Base-by-base conservation (phyloP, 2,888 invertebrate genomes). In the Dynastes tityus region DNA sequence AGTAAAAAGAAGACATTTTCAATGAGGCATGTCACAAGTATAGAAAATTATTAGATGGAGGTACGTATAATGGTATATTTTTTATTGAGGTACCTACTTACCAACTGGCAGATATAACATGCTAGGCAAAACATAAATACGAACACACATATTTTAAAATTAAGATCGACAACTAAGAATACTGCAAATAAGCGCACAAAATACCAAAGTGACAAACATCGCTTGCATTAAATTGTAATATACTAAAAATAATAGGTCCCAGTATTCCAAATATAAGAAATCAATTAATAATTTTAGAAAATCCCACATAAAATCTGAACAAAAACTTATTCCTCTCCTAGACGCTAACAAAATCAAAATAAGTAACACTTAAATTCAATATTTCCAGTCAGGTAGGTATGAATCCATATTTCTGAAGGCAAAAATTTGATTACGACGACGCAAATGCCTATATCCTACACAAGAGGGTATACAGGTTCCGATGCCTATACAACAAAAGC, bases 361-460 rank as follows among this genome's bases (percentile, higher is more conserved):
- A 58, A 5, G 55, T 58, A 58, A 27, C 29, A 68, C 29, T 16
- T 67, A 67, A 53, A 51, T 51, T 68, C 68, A 68, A 29, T 68
- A 68, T 51, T 68, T 68, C 51, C 51, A 51, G 49, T 51, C 51
- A 68, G 22, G 32, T 32, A 63, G 32, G 27, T 32, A 63, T 1
- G 27, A 63, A 63, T 32, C 32, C 3, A 63, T 32, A 63, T 63
- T 63, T 63, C 27, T 63, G 27, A 63, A 22, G 22, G 45, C 27
- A 61, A 55, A 61, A 74, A 74, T 61, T 61, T 45, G 3, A 61
- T 61, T 27, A 45, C 22, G 61, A 45, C 29, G 49, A 40, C 61
- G 61, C 49, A 74, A 74, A 45, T 58, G 58, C 40, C 37, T 58
- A 6, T 49, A 49, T 29, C 22, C 9, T 11, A 49, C 61, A 61